Conservation (phyloP, 1,140 invertebrate genomes). For the Macrocentrus cingulum region DNA sequence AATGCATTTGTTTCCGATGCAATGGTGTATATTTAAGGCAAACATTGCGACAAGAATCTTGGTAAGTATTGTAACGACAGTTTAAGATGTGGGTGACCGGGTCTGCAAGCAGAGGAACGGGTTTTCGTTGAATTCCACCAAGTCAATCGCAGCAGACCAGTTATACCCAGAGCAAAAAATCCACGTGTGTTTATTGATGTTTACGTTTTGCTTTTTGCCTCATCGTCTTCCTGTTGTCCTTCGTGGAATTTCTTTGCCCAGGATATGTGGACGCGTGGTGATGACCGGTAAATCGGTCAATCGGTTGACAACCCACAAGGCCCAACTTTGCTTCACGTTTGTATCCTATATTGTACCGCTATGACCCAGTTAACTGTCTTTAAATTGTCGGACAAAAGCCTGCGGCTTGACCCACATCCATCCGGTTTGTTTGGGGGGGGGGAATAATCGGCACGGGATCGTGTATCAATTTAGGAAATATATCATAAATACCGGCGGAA, state of each 20-base stretch:
- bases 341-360: slow-evolving; percentile 21
- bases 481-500: neutral
- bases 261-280: neutral
- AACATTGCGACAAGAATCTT: neutral
- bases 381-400: neutral
- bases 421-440: too few relatives aligned
- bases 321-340: slow-evolving; percentile 7
- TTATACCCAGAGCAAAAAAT: neutral
- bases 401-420: too few relatives aligned
- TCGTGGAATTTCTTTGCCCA: neutral
- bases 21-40: neutral
- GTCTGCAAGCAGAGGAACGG: slow-evolving; percentile 18
- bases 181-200: neutral
- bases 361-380: slow-evolving; percentile 5
- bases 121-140: slow-evolving; percentile 13
- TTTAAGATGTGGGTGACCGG: slow-evolving; percentile 23
- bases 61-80: slow-evolving; percentile 16
- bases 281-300: slow-evolving; percentile 19
- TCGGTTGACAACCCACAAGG: slow-evolving; percentile 19
- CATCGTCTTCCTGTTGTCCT: neutral
- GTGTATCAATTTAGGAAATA: too few relatives aligned
- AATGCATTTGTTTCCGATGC: neutral
- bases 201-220: neutral
- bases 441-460: too few relatives aligned
- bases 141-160: slow-evolving; percentile 7